Conservation (phyloP, 2,797 vertebrate species). For the Carapus acus region DNA sequence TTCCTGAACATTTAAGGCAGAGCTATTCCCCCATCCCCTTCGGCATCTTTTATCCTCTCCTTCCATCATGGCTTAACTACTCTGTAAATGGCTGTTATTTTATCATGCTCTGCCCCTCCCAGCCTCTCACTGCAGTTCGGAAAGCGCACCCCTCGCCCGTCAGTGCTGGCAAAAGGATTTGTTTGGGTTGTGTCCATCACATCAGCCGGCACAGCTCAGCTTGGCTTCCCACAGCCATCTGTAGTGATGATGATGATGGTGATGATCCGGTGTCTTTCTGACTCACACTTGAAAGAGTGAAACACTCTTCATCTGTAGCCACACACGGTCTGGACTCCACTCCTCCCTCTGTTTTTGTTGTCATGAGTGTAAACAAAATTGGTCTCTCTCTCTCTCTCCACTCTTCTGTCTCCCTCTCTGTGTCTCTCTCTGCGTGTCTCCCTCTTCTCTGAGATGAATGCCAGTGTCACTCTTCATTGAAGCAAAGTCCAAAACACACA, state of each 20-base stretch:
- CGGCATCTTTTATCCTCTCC: background rate
- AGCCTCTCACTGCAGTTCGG: too few species aligned
- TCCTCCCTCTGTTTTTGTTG: slow-evolving; percentile 26
- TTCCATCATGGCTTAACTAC: background rate
- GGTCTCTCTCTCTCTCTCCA: slow-evolving; percentile 23
- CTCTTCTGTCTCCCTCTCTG: slow-evolving; percentile 3
- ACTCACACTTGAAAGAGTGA: slow-evolving; percentile 40
- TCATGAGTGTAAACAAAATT: slow-evolving; percentile 23
- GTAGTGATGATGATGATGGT: slow-evolving; percentile 23
- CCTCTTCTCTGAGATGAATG: background rate
- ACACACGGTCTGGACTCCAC: slow-evolving; percentile 43
- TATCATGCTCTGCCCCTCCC: background rate
- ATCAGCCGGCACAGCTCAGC: slow-evolving; percentile 31
- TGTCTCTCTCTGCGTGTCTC: slow-evolving; percentile 47
- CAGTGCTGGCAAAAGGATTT: slow-evolving; percentile 31
- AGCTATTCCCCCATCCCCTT: background rate
- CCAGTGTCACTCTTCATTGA: too few species aligned
- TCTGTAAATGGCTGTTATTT: background rate
- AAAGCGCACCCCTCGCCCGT: too few species aligned
- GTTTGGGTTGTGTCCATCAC: slow-evolving; percentile 35
- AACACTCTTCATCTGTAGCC: slow-evolving; percentile 48
- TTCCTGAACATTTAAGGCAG: background rate
- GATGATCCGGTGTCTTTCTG: slow-evolving; percentile 43
- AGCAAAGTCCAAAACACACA: too few species aligned
- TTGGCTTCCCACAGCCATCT: slow-evolving; percentile 30